These are phyloP conservation scores for Pituophis catenifer DNA, from an alignment of 2,113 vertebrate genomes.

Conservation along the genomic window DNA sequence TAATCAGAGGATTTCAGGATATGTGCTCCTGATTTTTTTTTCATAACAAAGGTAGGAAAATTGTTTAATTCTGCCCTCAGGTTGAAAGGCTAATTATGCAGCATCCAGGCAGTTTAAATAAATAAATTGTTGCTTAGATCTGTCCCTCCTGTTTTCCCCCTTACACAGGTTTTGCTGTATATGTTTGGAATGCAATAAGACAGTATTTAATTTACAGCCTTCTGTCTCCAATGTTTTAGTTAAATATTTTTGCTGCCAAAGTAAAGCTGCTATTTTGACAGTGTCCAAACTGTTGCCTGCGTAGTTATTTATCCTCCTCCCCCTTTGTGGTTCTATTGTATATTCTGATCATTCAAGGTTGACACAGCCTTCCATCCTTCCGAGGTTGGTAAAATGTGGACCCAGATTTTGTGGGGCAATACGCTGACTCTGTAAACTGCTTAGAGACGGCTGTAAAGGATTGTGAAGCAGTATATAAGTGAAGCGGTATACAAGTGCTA, in stretches of 20 bases:
- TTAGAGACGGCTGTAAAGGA: background rate
- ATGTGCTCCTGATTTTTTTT: background rate
- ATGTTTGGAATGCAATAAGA: background rate
- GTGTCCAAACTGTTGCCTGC: background rate
- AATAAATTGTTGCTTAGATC: background rate
- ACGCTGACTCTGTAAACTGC: background rate
- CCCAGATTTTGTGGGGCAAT: background rate
- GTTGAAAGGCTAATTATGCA: background rate
- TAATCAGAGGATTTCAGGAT: background rate
- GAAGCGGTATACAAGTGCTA: background rate
- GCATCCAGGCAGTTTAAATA: background rate
- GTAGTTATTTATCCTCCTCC: background rate
- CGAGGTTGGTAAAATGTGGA: background rate
- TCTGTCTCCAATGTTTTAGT: background rate
- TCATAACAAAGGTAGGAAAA: background rate
- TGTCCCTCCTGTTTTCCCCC: background rate
- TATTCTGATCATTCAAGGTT: background rate
- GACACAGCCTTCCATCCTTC: background rate
- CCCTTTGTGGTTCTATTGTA: background rate
- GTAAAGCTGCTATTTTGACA: background rate
- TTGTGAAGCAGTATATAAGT: background rate
- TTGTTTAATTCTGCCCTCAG: background rate
- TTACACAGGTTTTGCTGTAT: background rate
- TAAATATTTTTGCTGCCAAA: background rate
- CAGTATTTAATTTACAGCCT: background rate